Evolutionary conservation across 2,797 vertebrate genomes (phyloP).

Genomic region (Tokudaia muenninki): DNA sequence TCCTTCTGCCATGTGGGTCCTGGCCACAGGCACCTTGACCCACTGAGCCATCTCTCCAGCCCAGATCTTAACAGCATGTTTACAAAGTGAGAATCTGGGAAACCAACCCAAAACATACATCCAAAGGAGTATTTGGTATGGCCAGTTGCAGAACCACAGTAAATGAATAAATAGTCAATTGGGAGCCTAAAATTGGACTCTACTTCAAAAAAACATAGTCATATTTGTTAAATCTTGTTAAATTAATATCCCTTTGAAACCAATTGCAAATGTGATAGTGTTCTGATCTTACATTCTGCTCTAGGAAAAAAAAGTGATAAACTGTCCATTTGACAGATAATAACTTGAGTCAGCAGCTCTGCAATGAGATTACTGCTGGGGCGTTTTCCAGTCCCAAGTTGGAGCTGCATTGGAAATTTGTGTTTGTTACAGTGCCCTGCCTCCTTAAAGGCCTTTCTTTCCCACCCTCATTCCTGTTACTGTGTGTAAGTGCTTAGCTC

Average conservation of each 20-base stretch:
- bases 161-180: background rate
- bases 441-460: background rate
- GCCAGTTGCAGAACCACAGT: background rate
- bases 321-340: background rate
- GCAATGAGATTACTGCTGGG: background rate
- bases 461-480: background rate
- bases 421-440: background rate
- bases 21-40: too few relatives aligned
- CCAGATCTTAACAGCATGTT: background rate
- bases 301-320: background rate
- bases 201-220: background rate
- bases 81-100: background rate
- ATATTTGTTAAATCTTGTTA: background rate
- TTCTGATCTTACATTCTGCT: slow-evolving; percentile 21
- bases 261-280: background rate
- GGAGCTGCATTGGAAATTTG: background rate
- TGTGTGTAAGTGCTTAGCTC: background rate
- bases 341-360: background rate
- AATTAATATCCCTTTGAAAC: background rate
- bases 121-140: background rate
- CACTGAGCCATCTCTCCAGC: background rate
- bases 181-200: background rate
- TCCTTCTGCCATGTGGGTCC: background rate
- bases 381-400: background rate
- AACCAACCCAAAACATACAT: background rate